A percentile compares a stretch with the other conserved stretches of the same genome.
Evolutionary conservation across 2,113 vertebrate genomes (phyloP).

Genomic region (Azemiops feae): DNA sequence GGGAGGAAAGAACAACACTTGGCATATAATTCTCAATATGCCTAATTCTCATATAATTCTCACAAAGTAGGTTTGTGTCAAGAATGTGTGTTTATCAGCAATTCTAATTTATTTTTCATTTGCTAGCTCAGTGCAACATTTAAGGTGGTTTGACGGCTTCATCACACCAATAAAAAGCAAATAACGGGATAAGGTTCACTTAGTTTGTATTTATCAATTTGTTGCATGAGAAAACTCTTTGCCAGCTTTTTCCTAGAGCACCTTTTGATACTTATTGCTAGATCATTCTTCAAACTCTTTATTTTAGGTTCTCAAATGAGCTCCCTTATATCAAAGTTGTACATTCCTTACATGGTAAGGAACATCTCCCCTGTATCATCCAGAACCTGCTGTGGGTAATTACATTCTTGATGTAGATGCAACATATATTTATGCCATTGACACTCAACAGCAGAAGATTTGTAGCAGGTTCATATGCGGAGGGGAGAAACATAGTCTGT

Average conservation of each 20-base stretch:
- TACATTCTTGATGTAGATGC: constrained; percentile 3
- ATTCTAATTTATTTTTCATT: background rate
- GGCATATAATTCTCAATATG: background rate
- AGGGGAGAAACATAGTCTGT: constrained; percentile 35
- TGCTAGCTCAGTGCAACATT: background rate
- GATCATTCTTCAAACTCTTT: background rate
- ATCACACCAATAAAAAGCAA: background rate
- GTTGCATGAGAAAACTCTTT: background rate
- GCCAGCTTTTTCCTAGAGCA: background rate
- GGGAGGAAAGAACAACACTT: background rate
- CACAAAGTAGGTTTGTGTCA: background rate
- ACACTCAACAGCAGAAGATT: background rate
- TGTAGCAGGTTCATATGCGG: constrained; percentile 39
- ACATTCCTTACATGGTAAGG: background rate
- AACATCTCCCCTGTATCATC: constrained; percentile 7
- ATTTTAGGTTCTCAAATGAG: background rate
- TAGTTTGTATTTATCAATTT: background rate
- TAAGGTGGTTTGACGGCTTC: background rate
- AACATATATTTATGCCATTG: background rate
- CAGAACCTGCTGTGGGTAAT: background rate
- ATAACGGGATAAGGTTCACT: background rate
- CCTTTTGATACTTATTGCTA: constrained; percentile 9
- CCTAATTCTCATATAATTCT: background rate
- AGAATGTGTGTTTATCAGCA: background rate
- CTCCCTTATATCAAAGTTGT: background rate